Percentiles rank a stretch among this genome's conserved stretches.
These are phyloP conservation scores for Acronicta leporina DNA, from an alignment of 2,888 invertebrate species.

Conservation along the genomic window DNA sequence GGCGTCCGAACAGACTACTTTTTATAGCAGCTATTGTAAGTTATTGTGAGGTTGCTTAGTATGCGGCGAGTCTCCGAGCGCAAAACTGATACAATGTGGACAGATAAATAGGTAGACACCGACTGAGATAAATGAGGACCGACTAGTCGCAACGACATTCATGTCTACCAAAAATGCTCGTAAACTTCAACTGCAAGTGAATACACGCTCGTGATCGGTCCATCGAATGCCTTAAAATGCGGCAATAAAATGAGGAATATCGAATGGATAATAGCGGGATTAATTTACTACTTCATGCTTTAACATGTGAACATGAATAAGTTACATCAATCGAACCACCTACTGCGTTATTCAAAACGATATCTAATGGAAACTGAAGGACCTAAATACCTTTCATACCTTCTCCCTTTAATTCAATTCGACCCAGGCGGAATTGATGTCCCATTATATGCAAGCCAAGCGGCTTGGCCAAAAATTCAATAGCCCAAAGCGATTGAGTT, in stretches of 20 bases:
- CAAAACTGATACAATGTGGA: constrained; percentile 72
- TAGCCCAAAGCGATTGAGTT: constrained; percentile 82
- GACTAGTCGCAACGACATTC: constrained; percentile 57
- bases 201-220: constrained; percentile 62
- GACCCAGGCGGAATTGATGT: constrained; percentile 75
- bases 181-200: constrained; percentile 62
- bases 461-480: constrained; percentile 83
- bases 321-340: constrained; percentile 24
- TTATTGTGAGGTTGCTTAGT: constrained; percentile 74
- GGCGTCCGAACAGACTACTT: constrained; percentile 65
- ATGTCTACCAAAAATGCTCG: constrained; percentile 58
- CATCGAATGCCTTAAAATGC: constrained; percentile 63
- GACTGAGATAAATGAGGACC: constrained; percentile 69
- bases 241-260: constrained; percentile 65
- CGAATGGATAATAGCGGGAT: constrained; percentile 67
- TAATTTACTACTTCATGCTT: constrained; percentile 69
- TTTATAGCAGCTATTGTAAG: constrained; percentile 76
- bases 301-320: constrained; percentile 58
- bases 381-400: constrained; percentile 53
- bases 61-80: constrained; percentile 69
- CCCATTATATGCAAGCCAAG: constrained; percentile 81
- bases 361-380: constrained; percentile 43
- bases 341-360: constrained; percentile 22
- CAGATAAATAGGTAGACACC: constrained; percentile 66
- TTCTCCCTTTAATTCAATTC: constrained; percentile 68